phyloP scores from a whole-genome alignment of 2,797 vertebrate genomes.

The Sebastes steindachneri region DNA sequence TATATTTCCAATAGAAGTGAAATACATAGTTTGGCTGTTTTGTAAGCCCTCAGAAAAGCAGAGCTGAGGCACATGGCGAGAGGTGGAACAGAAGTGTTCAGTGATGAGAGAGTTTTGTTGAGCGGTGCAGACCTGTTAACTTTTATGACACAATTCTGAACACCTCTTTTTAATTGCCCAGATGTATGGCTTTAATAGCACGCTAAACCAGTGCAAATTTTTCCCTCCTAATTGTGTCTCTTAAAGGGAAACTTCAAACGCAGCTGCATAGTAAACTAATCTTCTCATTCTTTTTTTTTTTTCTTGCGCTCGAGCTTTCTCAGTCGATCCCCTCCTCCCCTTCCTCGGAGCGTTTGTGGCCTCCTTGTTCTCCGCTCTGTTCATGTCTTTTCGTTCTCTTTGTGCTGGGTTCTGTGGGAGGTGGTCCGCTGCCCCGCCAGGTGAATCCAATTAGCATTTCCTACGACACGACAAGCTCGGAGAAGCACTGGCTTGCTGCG shows the following conservation, averaged over 20 bases:
- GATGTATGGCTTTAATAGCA: slow-evolving; percentile 81
- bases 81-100: slow-evolving; percentile 61
- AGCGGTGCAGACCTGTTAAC: slow-evolving; percentile 80
- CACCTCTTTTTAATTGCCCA: slow-evolving; percentile 83
- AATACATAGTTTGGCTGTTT: slow-evolving; percentile 30
- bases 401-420: slow-evolving; percentile 57
- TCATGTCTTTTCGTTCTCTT: slow-evolving; percentile 44
- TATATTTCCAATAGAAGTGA: not conserved
- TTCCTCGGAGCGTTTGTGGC: slow-evolving; percentile 4
- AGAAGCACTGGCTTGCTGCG: slow-evolving; percentile 67
- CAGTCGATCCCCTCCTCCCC: slow-evolving; percentile 2
- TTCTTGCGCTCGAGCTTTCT: slow-evolving; percentile 5
- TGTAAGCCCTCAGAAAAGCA: slow-evolving; percentile 14
- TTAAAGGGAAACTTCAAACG: slow-evolving; percentile 81
- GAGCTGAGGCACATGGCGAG: slow-evolving; percentile 48
- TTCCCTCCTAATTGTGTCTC: slow-evolving; percentile 82
- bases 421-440: slow-evolving; percentile 69
- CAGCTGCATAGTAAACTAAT: slow-evolving; percentile 74
- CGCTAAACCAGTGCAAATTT: slow-evolving; percentile 68
- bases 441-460: slow-evolving; percentile 82
- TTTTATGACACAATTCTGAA: slow-evolving; percentile 81
- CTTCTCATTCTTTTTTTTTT: slow-evolving; percentile 61
- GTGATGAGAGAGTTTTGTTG: slow-evolving; percentile 69
- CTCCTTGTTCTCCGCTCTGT: slow-evolving; percentile 10
- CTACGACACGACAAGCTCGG: slow-evolving; percentile 46